Base-by-base conservation (phyloP, 1,140 invertebrate genomes). In the Drosophila mojavensis region DNA sequence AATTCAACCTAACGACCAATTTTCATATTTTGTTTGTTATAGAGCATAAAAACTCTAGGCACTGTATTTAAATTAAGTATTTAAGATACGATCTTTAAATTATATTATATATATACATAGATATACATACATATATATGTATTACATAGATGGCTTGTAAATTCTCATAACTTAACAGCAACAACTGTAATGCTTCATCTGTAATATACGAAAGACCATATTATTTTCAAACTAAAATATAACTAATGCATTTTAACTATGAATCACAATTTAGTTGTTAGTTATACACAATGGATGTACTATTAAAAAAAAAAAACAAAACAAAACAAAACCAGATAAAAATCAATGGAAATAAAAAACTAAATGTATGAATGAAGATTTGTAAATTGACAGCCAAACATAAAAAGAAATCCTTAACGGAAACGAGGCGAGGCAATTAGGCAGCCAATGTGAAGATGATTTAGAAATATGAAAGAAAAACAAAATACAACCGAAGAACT, bases 1-100 rank as follows among this genome's bases (percentile, higher is more conserved):
- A 55, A 63, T 75, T 71, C 15, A 75, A 75, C 73, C 84, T 86
- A 86, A 88, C 81, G 83, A 86, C 83, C 83, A 86, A 86, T 86
- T 88, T 86, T 83, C 56, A 63, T 71, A 82, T 86, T 88, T 53
- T 74, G 79, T 86, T 86, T 83, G 54, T 70, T 70, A 47, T 39
- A 41, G 50, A 47, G 26, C 41, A 51, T 53, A 48, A 26, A 17
- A 75, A 59, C 60, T 71, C 55, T 71, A 70, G 72, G 69, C 79
- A 77, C 74, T 74, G 50, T 68, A 30, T 70, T 64, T 76, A 67
- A 30, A 20, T 67, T 62, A 60, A 75, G 71, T 71, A 47, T 69
- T 55, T 54, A 67, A 85, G 41, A 47, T 47, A 43, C 41, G 15
- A 64, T 59, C n/a, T 75, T 79, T 63, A 61, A 76, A 17, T 64